phyloP scores from a whole-genome alignment of 2,888 invertebrate species.

The Magallana nippona region DNA sequence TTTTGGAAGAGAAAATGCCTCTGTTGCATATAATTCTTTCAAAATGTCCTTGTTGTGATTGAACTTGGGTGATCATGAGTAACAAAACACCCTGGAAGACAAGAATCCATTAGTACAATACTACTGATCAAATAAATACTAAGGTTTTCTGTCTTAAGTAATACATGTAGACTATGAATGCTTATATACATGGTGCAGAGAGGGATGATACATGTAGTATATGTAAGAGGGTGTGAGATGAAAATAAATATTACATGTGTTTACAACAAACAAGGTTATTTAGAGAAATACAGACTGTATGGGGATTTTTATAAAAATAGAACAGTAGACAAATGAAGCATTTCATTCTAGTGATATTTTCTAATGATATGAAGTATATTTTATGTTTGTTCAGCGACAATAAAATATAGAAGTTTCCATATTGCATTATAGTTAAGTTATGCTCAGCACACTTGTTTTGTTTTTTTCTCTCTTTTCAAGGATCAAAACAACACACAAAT shows the following conservation, averaged over 20 bases:
- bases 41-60: background rate
- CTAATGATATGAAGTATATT: background rate
- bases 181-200: constrained; percentile 6
- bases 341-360: background rate
- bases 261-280: constrained; percentile 10
- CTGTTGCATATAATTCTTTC: background rate
- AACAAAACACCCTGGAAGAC: constrained; percentile 6
- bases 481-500: constrained; percentile 17
- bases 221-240: background rate
- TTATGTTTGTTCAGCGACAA: constrained; percentile 23
- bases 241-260: background rate
- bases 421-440: background rate
- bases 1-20: background rate
- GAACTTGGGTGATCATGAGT: background rate
- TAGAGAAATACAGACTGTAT: background rate
- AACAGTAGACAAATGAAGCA: background rate
- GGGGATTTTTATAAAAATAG: constrained; percentile 11
- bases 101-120: constrained; percentile 22
- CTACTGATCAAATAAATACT: constrained; percentile 16
- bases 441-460: constrained; percentile 13
- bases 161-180: background rate
- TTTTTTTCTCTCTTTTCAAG: background rate
- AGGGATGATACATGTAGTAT: background rate
- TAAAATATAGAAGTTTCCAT: background rate
- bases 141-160: constrained; percentile 21